Evolutionary conservation across 2,888 invertebrate genomes (phyloP).

Genomic region (Lymantria monacha): DNA sequence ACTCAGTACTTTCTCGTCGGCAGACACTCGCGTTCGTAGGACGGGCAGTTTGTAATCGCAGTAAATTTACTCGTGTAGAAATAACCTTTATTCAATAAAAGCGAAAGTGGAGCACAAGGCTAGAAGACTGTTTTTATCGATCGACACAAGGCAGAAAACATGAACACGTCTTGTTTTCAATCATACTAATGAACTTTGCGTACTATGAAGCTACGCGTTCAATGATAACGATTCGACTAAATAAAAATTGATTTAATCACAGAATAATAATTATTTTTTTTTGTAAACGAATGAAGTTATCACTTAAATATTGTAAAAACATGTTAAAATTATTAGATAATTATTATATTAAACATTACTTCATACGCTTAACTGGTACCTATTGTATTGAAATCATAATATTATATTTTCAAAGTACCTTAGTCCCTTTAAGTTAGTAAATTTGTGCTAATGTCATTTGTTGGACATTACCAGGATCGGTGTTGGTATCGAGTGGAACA

Average conservation of each 20-base stretch:
- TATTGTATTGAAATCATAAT: too few species aligned
- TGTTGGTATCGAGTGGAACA: constrained; percentile 17
- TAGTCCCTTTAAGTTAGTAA: too few species aligned
- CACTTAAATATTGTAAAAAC: background rate
- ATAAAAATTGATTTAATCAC: background rate
- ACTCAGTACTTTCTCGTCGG: too few species aligned
- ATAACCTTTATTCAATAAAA: constrained; percentile 53
- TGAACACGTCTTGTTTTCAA: constrained; percentile 31
- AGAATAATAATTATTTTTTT: background rate
- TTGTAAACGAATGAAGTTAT: background rate
- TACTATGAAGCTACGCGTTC: constrained; percentile 3
- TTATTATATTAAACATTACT: too few species aligned
- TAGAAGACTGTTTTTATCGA: constrained; percentile 47
- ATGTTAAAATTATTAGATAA: too few species aligned
- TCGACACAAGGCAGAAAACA: constrained; percentile 40
- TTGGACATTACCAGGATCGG: constrained; percentile 11
- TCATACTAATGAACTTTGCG: constrained; percentile 21
- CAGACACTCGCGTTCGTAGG: constrained; percentile 28
- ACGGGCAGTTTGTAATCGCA: constrained; percentile 17
- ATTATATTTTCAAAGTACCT: too few species aligned
- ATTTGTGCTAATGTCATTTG: background rate
- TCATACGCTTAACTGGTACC: too few species aligned
- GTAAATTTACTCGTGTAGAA: constrained; percentile 37
- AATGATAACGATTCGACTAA: background rate
- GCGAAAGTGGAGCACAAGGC: constrained; percentile 57